Base-by-base conservation (phyloP, 2,797 vertebrate genomes). In the Acomys russatus region DNA sequence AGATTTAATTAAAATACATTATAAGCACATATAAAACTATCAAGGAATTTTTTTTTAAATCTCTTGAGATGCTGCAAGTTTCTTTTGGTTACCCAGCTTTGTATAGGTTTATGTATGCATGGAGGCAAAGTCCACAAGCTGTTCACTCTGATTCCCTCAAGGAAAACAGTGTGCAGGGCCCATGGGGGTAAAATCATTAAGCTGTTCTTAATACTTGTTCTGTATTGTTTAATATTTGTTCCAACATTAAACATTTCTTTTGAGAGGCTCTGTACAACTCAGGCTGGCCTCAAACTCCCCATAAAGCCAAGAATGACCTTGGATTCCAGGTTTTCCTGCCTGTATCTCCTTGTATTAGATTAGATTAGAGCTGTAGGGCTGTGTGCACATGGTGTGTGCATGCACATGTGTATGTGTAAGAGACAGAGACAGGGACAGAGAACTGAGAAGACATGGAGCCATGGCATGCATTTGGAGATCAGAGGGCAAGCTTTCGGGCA, bases 121-220 rank as follows among this genome's bases (percentile, higher is more conserved):
- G 4, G 25, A 87, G 64, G 70, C 54, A 89, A 96, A 76, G n/a
- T 35, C 8, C 33, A 9, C 3, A 74, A 61, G 88, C 83, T 91
- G 74, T 91, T 92, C 51, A 59, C 64, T 82, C 64, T 49, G 88
- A 91, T 38, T 80, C 84, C 54, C 22, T 92, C 66, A 86, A 85
- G 68, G 51, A 92, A 88, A 91, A 15, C 4, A 38, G 61, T 74
- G 92, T 92, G 83, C 23, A 92, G 82, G 44, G 87, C 78, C 25
- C 83, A n/a, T 38, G 63, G 15, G 33, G 59, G 17, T 87, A 61
- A 92, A 28, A 61, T 83, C 79, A 83, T 88, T 73, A 82, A 23
- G 9, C 11, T 61, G 51, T 71, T 68, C 71, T 89, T 92, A 51
- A 73, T 77, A 71, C 35, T 70, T 93, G 56, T 64, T 90, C 88